phyloP scores from a whole-genome alignment of 2,888 invertebrate genomes.

The Epirrita christyi region DNA sequence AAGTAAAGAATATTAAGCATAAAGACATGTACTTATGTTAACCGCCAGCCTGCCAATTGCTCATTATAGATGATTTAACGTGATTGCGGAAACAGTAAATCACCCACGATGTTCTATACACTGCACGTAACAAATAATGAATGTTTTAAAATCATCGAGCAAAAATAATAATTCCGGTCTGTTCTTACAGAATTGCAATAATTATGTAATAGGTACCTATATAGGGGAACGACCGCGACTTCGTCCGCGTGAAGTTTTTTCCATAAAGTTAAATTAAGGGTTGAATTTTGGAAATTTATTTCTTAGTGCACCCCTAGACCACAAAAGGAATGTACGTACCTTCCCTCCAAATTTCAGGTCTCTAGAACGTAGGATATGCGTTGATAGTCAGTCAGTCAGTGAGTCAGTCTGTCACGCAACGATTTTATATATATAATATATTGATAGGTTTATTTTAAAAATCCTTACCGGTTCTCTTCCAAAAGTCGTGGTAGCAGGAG shows the following conservation, averaged over 20 bases:
- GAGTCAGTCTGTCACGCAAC: too few relatives aligned
- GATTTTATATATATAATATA: too few relatives aligned
- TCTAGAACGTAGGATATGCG: too few relatives aligned
- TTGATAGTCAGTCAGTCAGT: too few relatives aligned
- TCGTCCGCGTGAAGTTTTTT: too few relatives aligned
- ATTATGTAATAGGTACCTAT: too few relatives aligned
- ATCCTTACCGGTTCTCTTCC: constrained; percentile 67
- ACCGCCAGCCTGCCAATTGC: constrained; percentile 38
- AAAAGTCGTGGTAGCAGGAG: constrained; percentile 67
- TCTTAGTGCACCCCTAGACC: too few relatives aligned
- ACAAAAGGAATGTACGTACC: neutral
- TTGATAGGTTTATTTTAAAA: constrained; percentile 1
- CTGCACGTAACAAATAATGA: constrained; percentile 23
- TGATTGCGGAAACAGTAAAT: constrained; percentile 39
- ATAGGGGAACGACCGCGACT: too few relatives aligned
- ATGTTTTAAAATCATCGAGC: constrained; percentile 19
- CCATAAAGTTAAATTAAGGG: too few relatives aligned
- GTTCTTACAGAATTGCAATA: constrained; percentile 11
- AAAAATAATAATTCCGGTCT: constrained; percentile 8
- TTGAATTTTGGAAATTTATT: too few relatives aligned
- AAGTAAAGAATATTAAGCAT: constrained; percentile 49
- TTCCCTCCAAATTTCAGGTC: neutral
- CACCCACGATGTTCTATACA: constrained; percentile 19
- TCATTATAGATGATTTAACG: constrained; percentile 41
- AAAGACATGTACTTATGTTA: constrained; percentile 48